A percentile compares a stretch with the other conserved stretches of the same genome.
phyloP scores from a whole-genome alignment of 1,140 invertebrate genomes.

The Euglossa dilemma region DNA sequence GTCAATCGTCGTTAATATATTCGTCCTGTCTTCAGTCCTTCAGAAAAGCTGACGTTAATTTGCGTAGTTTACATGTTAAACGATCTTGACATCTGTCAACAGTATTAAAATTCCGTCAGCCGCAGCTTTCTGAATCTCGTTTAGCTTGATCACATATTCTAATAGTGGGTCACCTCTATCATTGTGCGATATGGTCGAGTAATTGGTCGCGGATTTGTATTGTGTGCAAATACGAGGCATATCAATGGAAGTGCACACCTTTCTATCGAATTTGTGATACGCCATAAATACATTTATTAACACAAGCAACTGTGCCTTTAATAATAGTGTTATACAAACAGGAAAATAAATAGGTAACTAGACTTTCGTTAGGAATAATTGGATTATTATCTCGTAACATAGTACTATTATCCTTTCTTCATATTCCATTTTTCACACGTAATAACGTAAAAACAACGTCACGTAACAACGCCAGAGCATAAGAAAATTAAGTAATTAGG shows the following conservation, averaged over 20 bases:
- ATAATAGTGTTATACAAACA: too few species aligned
- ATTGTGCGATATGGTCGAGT: background rate
- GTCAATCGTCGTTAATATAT: too few species aligned
- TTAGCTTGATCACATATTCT: background rate
- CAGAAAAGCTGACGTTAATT: background rate
- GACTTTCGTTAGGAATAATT: background rate
- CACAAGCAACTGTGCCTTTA: too few species aligned
- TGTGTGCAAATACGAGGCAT: background rate
- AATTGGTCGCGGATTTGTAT: background rate
- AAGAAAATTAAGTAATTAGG: too few species aligned
- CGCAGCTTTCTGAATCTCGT: background rate
- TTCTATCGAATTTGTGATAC: background rate
- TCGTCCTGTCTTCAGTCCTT: too few species aligned
- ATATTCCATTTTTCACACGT: too few species aligned
- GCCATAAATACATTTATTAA: too few species aligned
- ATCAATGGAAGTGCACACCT: background rate
- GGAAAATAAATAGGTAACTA: background rate
- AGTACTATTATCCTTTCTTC: too few species aligned
- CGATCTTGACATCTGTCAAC: background rate
- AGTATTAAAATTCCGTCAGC: conserved; percentile 23
- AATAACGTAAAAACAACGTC: too few species aligned
- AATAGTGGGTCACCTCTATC: background rate
- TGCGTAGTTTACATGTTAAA: background rate
- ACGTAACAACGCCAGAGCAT: too few species aligned
- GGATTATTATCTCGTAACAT: too few species aligned